Evolutionary conservation across 37 sponge, comb jelly and placozoan species (phyloP).

Genomic region (Cladorhizidae sp.): DNA sequence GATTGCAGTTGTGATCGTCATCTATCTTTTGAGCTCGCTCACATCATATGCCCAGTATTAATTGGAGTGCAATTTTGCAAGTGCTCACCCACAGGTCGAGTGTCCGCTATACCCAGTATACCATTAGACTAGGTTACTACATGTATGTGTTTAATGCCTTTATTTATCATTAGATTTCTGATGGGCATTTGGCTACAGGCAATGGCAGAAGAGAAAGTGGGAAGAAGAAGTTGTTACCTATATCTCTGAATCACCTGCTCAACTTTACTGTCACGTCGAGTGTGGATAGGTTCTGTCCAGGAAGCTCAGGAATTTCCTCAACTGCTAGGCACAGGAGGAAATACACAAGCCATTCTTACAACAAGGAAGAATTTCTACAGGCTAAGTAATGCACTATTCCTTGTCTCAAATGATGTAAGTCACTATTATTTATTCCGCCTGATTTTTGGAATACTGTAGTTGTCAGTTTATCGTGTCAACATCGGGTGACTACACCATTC

Average conservation of each 20-base stretch:
- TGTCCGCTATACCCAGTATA: no score
- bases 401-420: neutral
- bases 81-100: no score
- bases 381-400: conserved; percentile 61
- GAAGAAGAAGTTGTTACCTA: conserved; percentile 10
- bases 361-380: conserved; percentile 87
- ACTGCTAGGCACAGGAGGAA: conserved; percentile 7
- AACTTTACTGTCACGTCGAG: conserved; percentile 56
- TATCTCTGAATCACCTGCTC: conserved; percentile 82
- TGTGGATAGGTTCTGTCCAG: no score
- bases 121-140: no score
- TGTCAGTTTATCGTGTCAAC: conserved; percentile 85
- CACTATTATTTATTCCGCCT: neutral
- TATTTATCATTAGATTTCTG: no score
- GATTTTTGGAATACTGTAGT: conserved; percentile 25
- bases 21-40: no score
- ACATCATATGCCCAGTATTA: no score
- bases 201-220: neutral
- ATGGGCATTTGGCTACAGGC: neutral
- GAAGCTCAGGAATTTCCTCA: neutral
- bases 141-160: no score
- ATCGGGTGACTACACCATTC: conserved; percentile 67
- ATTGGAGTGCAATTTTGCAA: no score
- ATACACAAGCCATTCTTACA: conserved; percentile 26
- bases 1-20: no score